phyloP scores from a whole-genome alignment of 2,113 vertebrate genomes.

The Agelaius phoeniceus region DNA sequence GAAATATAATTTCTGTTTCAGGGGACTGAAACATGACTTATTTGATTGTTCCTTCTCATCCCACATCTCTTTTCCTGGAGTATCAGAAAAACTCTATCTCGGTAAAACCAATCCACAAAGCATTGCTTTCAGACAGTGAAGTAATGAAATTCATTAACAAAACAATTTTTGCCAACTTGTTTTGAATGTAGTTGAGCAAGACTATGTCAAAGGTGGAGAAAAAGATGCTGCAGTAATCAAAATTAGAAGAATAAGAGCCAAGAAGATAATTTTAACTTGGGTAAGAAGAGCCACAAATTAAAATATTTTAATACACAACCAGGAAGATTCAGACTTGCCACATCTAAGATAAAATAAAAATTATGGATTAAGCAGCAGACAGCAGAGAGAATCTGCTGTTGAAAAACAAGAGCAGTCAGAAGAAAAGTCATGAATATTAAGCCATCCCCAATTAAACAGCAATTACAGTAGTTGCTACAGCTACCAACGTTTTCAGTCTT shows the following conservation, averaged over 20 bases:
- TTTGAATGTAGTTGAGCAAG: constrained; percentile 27
- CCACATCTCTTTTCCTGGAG: background rate
- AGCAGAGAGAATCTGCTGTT: background rate
- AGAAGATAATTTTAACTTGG: background rate
- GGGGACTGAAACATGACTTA: background rate
- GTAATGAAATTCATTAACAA: background rate
- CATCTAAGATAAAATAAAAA: background rate
- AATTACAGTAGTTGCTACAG: background rate
- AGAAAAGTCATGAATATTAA: background rate
- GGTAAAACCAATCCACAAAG: background rate
- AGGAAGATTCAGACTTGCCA: background rate
- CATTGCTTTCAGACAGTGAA: background rate
- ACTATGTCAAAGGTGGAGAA: constrained; percentile 43
- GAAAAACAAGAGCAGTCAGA: background rate
- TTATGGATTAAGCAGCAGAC: background rate
- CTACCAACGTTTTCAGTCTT: background rate
- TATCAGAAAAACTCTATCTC: background rate
- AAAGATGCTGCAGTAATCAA: constrained; percentile 33
- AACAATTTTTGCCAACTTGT: background rate
- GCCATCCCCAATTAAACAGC: background rate
- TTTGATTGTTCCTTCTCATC: background rate
- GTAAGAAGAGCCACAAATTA: background rate
- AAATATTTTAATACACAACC: background rate
- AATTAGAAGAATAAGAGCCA: background rate
- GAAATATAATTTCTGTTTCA: background rate